Percentiles rank a stretch among this genome's conserved stretches.
Conservation (phyloP, 2,113 vertebrate genomes). For the Petrocephalus microphthalmus region DNA sequence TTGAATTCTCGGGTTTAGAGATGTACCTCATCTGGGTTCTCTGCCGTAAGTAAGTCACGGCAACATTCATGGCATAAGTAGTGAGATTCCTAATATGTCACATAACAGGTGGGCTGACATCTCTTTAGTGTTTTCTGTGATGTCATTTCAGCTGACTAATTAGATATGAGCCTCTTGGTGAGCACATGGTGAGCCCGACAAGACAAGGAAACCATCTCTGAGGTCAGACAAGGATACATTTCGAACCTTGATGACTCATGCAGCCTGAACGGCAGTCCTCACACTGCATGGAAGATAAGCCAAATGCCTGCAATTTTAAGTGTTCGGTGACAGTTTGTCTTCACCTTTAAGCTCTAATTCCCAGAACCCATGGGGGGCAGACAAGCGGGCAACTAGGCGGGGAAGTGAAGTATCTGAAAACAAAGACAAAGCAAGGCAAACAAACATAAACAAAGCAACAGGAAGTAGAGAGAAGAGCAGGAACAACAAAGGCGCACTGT, state of each 20-base stretch:
- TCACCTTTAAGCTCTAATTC: neutral
- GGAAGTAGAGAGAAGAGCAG: neutral
- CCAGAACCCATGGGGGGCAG: neutral
- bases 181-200: neutral
- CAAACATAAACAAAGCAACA: neutral
- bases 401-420: neutral
- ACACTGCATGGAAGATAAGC: neutral
- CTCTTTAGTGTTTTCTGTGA: neutral
- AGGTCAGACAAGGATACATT: neutral
- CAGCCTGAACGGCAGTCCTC: neutral
- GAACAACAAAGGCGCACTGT: neutral
- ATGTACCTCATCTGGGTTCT: neutral
- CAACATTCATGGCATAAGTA: neutral
- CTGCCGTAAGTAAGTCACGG: neutral
- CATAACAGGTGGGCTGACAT: neutral
- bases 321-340: neutral
- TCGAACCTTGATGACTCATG: neutral
- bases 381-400: neutral
- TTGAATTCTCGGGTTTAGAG: neutral
- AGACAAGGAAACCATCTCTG: neutral
- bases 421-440: neutral
- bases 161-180: neutral
- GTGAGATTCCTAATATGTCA: neutral
- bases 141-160: neutral
- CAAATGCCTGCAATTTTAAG: neutral